phyloP scores from a whole-genome alignment of 2,888 invertebrate genomes.

The Cantharis nigra region DNA sequence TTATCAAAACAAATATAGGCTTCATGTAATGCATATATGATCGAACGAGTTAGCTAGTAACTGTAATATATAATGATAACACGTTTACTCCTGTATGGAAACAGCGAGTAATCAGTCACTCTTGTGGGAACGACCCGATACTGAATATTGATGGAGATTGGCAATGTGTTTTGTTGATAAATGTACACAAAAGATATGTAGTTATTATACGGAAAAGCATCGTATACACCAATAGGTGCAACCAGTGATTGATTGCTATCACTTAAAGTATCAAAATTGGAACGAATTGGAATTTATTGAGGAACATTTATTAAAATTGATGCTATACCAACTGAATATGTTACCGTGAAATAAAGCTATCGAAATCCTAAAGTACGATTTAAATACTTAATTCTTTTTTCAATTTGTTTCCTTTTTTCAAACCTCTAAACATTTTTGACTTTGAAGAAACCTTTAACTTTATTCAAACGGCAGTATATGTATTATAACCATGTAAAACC shows the following conservation, averaged over 20 bases:
- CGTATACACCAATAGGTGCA: constrained; percentile 19
- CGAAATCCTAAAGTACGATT: neutral
- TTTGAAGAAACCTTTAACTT: neutral
- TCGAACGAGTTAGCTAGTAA: constrained; percentile 7
- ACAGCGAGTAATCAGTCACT: constrained; percentile 25
- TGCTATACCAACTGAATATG: neutral
- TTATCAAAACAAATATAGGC: constrained; percentile 12
- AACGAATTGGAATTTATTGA: constrained; percentile 19
- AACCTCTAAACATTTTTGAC: neutral
- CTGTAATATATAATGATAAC: constrained; percentile 26
- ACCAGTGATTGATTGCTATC: constrained; percentile 21
- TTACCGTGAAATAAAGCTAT: neutral
- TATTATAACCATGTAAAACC: neutral
- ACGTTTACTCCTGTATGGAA: constrained; percentile 22
- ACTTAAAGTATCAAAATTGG: constrained; percentile 18
- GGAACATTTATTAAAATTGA: constrained; percentile 21
- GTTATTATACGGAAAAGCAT: constrained; percentile 12
- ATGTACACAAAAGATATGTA: constrained; percentile 19
- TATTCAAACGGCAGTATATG: neutral
- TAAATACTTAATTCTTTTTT: neutral
- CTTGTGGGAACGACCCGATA: constrained; percentile 22
- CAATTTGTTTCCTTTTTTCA: neutral
- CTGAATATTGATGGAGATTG: constrained; percentile 23
- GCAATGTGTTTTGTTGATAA: constrained; percentile 17
- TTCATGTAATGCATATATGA: constrained; percentile 16